phyloP scores from a whole-genome alignment of 2,797 vertebrate genomes.

The Astyanax mexicanus region DNA sequence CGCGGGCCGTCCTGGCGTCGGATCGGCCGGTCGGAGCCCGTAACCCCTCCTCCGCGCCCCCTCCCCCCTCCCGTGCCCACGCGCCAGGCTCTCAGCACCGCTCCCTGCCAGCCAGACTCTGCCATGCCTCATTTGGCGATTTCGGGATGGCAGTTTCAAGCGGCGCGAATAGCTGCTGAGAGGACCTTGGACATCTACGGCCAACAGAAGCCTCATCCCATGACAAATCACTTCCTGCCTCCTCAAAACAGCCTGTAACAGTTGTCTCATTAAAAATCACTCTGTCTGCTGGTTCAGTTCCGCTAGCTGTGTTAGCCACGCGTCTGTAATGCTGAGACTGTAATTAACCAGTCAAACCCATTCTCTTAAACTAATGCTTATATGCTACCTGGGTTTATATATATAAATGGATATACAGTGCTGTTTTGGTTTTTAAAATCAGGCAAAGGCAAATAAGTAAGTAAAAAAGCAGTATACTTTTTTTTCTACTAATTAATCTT shows the following conservation, averaged over 20 bases:
- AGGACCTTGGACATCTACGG: slow-evolving; percentile 51
- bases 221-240: slow-evolving; percentile 46
- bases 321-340: slow-evolving; percentile 1
- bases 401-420: no score
- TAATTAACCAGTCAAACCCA: slow-evolving; percentile 32
- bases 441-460: no score
- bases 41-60: slow-evolving; percentile 22
- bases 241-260: slow-evolving; percentile 22
- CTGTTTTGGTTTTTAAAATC: neutral
- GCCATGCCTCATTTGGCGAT: slow-evolving; percentile 52
- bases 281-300: neutral
- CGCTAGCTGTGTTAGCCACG: neutral
- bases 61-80: slow-evolving; percentile 44
- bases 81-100: slow-evolving; percentile 53
- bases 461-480: no score
- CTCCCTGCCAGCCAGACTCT: slow-evolving; percentile 64
- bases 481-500: no score
- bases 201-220: slow-evolving; percentile 33
- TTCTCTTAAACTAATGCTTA: no score
- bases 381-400: no score
- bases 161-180: slow-evolving; percentile 50
- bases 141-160: slow-evolving; percentile 52
- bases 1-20: slow-evolving; percentile 64
- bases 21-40: slow-evolving; percentile 51
- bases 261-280: slow-evolving; percentile 7